Evolutionary conservation across 2,113 vertebrate genomes (phyloP), one percentile per base, ranked within the genome.

Genomic region (Solea solea): DNA sequence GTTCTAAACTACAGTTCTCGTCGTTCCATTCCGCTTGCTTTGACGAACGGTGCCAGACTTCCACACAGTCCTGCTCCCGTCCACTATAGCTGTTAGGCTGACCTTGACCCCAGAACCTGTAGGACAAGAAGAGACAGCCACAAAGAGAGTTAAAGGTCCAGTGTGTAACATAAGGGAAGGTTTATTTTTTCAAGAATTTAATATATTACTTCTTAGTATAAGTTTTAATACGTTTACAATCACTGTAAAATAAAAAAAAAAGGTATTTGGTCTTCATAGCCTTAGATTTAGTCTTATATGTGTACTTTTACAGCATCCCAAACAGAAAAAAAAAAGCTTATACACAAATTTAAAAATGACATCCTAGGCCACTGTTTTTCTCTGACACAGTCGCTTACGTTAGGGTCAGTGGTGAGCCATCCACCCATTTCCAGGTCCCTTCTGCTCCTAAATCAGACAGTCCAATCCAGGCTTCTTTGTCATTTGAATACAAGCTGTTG

Each of bases 401-500:
- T 45, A 16, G 54, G 39, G 21, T 79, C 68, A 90, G 0, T 9
- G 73, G 40, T 13, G 78, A 84, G 5, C 81, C 84, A 25, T 92
- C 89, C 7, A 90, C 75, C 90, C 90, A 92, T 49, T n/a, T 83
- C 88, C 88, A 92, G 0, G 84, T 15, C 0, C 81, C 86, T 15
- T 92, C 90, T 0, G 44, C 10, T 52, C 82, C 82, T 10, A 15
- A 52, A 55, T 92, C 90, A 27, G 70, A 65, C 75, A 92, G 5
- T 50, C 90, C 90, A n/a, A 92, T 85, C 90, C 90, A 92, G n/a
- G 69, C 64, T 54, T 89, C 81, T 74, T 61, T 76, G 11, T 85
- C 79, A 55, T 9, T 64, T 45, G 0, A 0, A 53, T 69, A 79
- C 56, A 91, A 56, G 14, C 53, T 1, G 16, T 89, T 86, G 42